Base-by-base conservation (phyloP, 2,797 vertebrate species). In the Pantherophis alleghaniensis region DNA sequence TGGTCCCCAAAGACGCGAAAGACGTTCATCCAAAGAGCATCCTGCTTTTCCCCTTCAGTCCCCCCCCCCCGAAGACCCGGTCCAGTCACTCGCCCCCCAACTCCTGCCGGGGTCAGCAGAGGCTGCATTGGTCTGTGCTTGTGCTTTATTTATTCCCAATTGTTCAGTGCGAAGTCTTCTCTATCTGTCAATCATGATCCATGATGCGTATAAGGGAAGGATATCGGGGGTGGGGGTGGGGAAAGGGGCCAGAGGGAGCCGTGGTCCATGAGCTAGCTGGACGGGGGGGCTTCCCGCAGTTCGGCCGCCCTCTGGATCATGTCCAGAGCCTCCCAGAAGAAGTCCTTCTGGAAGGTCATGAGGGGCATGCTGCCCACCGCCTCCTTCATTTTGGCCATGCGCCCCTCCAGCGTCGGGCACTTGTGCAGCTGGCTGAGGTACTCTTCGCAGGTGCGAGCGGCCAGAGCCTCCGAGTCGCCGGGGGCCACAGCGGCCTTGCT, bases 371-470 rank as follows among this genome's bases (percentile, higher is more conserved):
- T 96, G 87, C 95, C 96, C 74, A 98, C 96, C 0, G 97, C 95
- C 91, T 97, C 97, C 91, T 96, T 97, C 96, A 97, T 96, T 92
- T 95, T 97, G 28, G 96, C 96, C 96, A 97, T 93, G 18, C 96
- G 96, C 83, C 96, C 96, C 90, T 95, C 96, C 90, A 97, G 88
- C 0, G 96, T 97, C 20, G 91, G 63, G 93, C 97, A 97, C 18
- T 95, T 96, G 95, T 96, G 94, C 92, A 97, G 95, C 92, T 97
- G 97, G 89, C 83, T 96, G 83, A 98, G 96, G 91, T 97, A 96
- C 13, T 96, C 95, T 51, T 96, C 94, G 51, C 95, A 97, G 56
- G 96, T 92, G 90, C 5, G 92, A 32, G 37, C 95, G 57, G 87
- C 95, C 95, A 90, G 94, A 88, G 47, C 61, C 14, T 61, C 86